Evolutionary conservation across 23 tunicate species (phyloP).

Genomic region (Diplosoma virens): DNA sequence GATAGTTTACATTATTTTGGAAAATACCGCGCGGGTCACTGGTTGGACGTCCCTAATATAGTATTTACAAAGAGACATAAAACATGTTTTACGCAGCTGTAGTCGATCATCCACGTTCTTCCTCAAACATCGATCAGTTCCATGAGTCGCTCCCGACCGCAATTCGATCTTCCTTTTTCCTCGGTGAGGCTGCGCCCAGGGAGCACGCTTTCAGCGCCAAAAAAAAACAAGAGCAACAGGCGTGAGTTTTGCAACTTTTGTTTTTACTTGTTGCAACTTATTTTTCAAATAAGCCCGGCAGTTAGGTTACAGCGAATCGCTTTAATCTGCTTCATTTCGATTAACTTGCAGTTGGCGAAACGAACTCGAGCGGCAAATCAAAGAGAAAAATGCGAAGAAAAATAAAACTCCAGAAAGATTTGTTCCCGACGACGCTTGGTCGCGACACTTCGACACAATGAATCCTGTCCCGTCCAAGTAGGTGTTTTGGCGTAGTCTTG

Average conservation of each 20-base stretch:
- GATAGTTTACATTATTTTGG: no score
- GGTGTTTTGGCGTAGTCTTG: not conserved
- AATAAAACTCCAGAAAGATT: not conserved
- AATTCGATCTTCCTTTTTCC: conserved; percentile 74
- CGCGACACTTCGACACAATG: conserved; percentile 87
- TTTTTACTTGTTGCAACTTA: no score
- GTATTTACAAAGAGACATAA: no score
- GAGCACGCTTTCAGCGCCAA: conserved; percentile 86
- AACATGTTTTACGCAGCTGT: no score
- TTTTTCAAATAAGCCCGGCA: no score
- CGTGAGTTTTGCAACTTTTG: conserved; percentile 33
- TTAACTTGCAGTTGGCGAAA: conserved; percentile 80
- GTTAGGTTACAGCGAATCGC: no score
- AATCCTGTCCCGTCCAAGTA: conserved; percentile 17
- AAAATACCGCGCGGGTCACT: no score
- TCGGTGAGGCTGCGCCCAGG: conserved; percentile 73
- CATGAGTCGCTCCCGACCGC: conserved; percentile 60
- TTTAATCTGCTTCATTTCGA: no score
- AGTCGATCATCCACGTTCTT: no score
- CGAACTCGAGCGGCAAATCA: conserved; percentile 69
- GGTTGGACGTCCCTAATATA: no score
- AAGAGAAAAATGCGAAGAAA: conserved; percentile 42
- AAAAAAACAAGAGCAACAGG: conserved; percentile 63
- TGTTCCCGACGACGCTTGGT: conserved; percentile 40
- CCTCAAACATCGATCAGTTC: not conserved